These are phyloP conservation scores for Patagioenas fasciata DNA, from an alignment of 2,113 vertebrate genomes.

Conservation along the genomic window DNA sequence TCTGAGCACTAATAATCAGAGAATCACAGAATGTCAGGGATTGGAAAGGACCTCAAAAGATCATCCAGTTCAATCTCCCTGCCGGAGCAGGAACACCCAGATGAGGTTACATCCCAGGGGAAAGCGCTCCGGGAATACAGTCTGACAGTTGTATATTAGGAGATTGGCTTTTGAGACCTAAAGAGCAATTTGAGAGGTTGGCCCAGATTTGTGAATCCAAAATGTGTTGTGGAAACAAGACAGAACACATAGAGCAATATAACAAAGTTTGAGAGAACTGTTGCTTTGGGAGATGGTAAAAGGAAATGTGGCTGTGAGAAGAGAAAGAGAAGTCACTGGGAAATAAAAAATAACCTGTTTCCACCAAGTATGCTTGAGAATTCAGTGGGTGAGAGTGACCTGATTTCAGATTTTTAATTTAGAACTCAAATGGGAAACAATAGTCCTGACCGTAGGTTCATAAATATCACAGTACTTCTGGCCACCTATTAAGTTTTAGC, in stretches of 20 bases:
- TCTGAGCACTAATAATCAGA: background rate
- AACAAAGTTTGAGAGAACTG: background rate
- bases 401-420: conserved; percentile 30
- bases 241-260: background rate
- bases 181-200: background rate
- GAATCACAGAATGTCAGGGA: too few species aligned
- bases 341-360: background rate
- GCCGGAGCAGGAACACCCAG: too few species aligned
- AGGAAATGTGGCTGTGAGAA: background rate
- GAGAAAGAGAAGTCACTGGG: background rate
- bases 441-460: background rate
- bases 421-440: background rate
- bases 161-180: background rate
- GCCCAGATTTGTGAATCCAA: background rate
- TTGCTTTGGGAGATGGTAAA: background rate
- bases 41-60: too few species aligned
- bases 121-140: background rate
- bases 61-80: too few species aligned
- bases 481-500: background rate
- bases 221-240: background rate
- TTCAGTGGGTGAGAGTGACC: background rate
- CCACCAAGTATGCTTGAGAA: background rate
- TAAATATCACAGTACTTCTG: background rate
- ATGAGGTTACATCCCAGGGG: background rate
- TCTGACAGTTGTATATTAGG: background rate